Base-by-base conservation (phyloP, 2,113 vertebrate species). In the Apaloderma vittatum region DNA sequence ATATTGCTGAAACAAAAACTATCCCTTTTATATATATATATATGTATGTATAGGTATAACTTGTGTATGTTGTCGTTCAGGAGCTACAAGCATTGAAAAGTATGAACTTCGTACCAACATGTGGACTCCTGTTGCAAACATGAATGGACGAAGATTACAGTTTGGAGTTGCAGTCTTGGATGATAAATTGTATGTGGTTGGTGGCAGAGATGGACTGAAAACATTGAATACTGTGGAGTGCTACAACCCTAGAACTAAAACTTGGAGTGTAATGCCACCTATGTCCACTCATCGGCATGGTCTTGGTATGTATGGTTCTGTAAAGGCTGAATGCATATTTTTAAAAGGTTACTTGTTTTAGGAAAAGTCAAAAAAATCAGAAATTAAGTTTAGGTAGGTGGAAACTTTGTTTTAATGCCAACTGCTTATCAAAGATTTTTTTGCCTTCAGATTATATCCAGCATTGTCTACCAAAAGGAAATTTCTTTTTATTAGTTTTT, bases 281-380 rank as follows among this genome's bases (percentile, higher is more conserved):
- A 99, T 99, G 99, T 99, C 99, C 67, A 99, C 99, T 23, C 99
- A 99, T 91, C 98, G 99, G 83, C 99, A 99, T 3, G 99, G 99
- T 63, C 98, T 99, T 54, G 99, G 99, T 99, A 97, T 80, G 98
- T 90, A 82, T 26, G 30, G 29, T 63, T 59, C 18, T 74, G 45
- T 80, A 72, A 48, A 77, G 37, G 20, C 16, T 79, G 15, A 75
- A 17, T 45, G 45, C 21, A 4, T 74, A 51, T 22, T 52, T 74
- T 94, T 90, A n/a, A 71, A 66, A 68, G 48, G 6, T 83, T 59
- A 40, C 17, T 8, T 90, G 21, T 2, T 65, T 71, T 66, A 83
- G 65, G 12, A 72, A 62, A 70, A 37, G 15, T 67, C 11, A 62
- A 57, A 83, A 3, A 3, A 61, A 49, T 27, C 32, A 51, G 36